Evolutionary conservation across 2,113 vertebrate species (phyloP).

Genomic region (Pteropus alecto): DNA sequence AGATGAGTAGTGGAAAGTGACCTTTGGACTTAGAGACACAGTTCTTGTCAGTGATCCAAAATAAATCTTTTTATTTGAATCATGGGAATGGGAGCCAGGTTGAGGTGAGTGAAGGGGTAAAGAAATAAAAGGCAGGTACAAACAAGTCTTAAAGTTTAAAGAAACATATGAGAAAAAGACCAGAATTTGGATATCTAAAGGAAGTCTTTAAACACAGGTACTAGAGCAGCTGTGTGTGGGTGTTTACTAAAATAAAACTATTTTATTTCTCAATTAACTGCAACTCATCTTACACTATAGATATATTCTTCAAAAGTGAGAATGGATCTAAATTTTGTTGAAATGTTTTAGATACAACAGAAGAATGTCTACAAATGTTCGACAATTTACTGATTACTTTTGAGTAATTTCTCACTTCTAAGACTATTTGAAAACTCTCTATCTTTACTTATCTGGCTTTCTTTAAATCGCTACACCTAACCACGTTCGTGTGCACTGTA

Average conservation of each 20-base stretch:
- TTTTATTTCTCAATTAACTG: neutral
- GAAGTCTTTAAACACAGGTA: neutral
- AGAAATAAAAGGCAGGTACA: neutral
- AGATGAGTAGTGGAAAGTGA: neutral
- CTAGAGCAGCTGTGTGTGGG: neutral
- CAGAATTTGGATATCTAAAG: neutral
- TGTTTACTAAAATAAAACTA: constrained; percentile 1
- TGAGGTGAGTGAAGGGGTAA: neutral
- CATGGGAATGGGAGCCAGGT: neutral
- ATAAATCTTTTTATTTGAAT: neutral
- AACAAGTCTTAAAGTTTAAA: neutral
- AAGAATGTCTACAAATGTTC: neutral
- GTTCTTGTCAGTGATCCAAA: neutral
- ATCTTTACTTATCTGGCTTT: neutral
- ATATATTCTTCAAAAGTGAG: neutral
- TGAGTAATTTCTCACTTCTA: neutral
- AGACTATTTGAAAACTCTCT: neutral
- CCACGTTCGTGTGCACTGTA: neutral
- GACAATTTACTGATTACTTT: neutral
- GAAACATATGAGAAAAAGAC: neutral
- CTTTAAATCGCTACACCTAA: neutral
- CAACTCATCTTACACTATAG: neutral
- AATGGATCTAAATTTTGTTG: neutral
- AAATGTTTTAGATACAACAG: neutral
- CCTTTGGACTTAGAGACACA: neutral